Evolutionary conservation across 2,113 vertebrate species (phyloP).

Genomic region (Machaerirhynchus nigripectus): DNA sequence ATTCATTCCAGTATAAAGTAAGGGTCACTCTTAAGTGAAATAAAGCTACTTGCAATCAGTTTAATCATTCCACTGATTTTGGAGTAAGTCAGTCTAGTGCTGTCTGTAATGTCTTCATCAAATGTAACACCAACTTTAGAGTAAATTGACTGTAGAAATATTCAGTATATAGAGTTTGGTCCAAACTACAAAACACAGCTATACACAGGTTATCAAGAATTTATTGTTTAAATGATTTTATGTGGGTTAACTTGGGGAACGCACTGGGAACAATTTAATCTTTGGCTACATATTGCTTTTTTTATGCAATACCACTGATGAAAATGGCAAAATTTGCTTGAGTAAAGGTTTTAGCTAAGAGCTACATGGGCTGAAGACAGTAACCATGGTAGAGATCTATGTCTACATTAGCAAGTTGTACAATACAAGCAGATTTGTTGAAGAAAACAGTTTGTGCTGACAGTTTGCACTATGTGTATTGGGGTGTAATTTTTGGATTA

Average conservation of each 20-base stretch:
- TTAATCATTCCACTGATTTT: not conserved
- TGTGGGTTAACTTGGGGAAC: not conserved
- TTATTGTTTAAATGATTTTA: not conserved
- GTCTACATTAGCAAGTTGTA: not conserved
- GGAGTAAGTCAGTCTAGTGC: not conserved
- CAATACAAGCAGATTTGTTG: not conserved
- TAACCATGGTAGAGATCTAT: not conserved
- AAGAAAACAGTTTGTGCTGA: not conserved
- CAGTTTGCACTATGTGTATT: not conserved
- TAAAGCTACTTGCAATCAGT: not conserved
- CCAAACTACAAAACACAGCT: not conserved
- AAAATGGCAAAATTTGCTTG: not conserved
- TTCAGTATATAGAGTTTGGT: not conserved
- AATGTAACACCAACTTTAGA: not conserved
- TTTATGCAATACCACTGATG: not conserved
- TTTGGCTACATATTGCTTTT: not conserved
- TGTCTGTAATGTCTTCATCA: not conserved
- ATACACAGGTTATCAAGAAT: not conserved
- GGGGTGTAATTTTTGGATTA: not conserved
- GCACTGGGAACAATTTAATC: not conserved
- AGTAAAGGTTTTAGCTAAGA: not conserved
- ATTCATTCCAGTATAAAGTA: not conserved
- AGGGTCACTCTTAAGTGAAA: not conserved
- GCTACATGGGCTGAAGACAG: not conserved
- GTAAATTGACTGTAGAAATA: not conserved